phyloP scores from a whole-genome alignment of 2,797 vertebrate genomes.

The Limosa lapponica region DNA sequence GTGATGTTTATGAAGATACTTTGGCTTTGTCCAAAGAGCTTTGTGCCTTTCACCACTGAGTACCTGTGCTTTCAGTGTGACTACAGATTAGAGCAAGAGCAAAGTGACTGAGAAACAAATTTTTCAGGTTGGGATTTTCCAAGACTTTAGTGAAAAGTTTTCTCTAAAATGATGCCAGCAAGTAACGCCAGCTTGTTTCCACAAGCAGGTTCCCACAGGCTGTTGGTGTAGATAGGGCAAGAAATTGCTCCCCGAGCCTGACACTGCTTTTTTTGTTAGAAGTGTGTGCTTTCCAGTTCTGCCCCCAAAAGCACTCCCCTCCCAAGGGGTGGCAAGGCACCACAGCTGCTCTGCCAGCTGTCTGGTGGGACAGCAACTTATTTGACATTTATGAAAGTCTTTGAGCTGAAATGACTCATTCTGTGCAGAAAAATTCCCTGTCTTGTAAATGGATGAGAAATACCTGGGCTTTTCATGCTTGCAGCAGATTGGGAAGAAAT shows the following conservation, averaged over 20 bases:
- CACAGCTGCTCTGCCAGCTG: background rate
- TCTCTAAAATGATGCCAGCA: background rate
- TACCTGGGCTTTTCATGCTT: background rate
- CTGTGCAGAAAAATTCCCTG: background rate
- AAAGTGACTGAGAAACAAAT: background rate
- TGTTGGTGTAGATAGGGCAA: background rate
- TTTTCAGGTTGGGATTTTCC: constrained; percentile 6
- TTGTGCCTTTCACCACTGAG: background rate
- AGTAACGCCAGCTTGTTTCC: background rate
- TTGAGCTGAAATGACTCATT: background rate
- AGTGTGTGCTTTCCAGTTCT: background rate
- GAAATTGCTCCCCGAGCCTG: background rate
- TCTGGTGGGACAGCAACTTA: accelerated
- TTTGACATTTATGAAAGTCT: background rate
- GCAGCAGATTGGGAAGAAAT: background rate
- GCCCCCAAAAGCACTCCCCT: accelerated
- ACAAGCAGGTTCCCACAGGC: background rate
- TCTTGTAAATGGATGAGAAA: background rate
- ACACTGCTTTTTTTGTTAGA: background rate
- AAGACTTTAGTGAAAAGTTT: background rate
- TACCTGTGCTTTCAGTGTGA: background rate
- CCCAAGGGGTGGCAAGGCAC: background rate
- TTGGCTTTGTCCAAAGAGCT: background rate
- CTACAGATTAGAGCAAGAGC: background rate
- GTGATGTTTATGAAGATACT: background rate